These are phyloP conservation scores for Nyctibius grandis DNA, from an alignment of 2,797 vertebrate genomes.

Conservation along the genomic window DNA sequence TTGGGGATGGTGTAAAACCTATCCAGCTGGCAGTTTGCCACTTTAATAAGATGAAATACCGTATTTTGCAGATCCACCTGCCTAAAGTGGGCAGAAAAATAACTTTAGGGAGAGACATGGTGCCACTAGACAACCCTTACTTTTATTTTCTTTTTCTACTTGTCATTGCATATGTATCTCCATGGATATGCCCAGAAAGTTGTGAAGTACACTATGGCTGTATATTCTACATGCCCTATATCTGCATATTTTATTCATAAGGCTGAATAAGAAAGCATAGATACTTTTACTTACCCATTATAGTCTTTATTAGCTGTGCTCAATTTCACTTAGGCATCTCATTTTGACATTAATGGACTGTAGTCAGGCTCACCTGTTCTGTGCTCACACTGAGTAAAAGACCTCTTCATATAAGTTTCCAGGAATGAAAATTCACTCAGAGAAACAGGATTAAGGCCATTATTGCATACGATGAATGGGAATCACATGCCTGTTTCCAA, in stretches of 20 bases:
- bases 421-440: background rate
- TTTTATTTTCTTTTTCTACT: background rate
- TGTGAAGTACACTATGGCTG: background rate
- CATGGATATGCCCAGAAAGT: background rate
- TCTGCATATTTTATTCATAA: background rate
- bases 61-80: background rate
- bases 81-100: background rate
- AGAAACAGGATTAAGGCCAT: background rate
- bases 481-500: background rate
- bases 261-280: background rate
- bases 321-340: background rate
- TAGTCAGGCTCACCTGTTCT: background rate
- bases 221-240: background rate
- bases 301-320: background rate
- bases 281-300: background rate
- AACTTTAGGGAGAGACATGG: background rate
- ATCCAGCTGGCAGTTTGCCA: background rate
- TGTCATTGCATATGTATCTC: background rate
- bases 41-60: background rate
- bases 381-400: background rate
- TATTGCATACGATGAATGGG: background rate
- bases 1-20: background rate
- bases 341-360: background rate
- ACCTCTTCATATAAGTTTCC: background rate
- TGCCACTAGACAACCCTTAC: background rate